These are phyloP conservation scores for Heteronetta atricapilla DNA, from an alignment of 2,113 vertebrate species.

Conservation along the genomic window DNA sequence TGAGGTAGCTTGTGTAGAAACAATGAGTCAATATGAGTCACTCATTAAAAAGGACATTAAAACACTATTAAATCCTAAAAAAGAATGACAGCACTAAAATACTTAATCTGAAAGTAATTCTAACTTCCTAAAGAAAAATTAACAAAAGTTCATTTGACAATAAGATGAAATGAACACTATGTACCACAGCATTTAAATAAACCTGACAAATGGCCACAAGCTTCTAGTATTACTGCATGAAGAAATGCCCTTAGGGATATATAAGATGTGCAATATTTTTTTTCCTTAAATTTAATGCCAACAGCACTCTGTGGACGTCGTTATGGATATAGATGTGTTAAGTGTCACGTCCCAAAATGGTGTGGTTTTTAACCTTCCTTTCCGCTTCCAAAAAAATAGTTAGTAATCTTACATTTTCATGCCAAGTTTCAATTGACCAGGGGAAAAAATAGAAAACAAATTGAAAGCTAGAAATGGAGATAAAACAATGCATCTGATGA, in stretches of 20 bases:
- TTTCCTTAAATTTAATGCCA: not conserved
- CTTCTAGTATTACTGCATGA: not conserved
- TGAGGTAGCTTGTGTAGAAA: not conserved
- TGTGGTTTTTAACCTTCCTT: not conserved
- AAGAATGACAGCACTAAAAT: not conserved
- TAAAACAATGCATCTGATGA: not conserved
- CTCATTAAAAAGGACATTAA: not conserved
- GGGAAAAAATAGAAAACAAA: not conserved
- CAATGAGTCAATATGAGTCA: conserved; percentile 10
- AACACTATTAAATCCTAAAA: not conserved
- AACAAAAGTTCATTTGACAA: not conserved
- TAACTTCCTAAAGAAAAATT: not conserved
- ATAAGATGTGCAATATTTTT: not conserved
- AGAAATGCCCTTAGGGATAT: not conserved
- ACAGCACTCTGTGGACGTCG: not conserved
- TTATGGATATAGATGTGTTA: not conserved
- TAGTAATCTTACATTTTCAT: not conserved
- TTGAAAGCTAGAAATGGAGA: not conserved
- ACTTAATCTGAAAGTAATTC: conserved; percentile 1
- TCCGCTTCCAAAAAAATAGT: not conserved
- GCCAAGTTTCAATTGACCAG: not conserved
- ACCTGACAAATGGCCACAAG: not conserved
- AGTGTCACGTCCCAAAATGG: not conserved
- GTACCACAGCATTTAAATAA: not conserved
- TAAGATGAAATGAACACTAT: not conserved